Conservation (phyloP, 2,113 vertebrate species). For the Brachypteracias leptosomus region DNA sequence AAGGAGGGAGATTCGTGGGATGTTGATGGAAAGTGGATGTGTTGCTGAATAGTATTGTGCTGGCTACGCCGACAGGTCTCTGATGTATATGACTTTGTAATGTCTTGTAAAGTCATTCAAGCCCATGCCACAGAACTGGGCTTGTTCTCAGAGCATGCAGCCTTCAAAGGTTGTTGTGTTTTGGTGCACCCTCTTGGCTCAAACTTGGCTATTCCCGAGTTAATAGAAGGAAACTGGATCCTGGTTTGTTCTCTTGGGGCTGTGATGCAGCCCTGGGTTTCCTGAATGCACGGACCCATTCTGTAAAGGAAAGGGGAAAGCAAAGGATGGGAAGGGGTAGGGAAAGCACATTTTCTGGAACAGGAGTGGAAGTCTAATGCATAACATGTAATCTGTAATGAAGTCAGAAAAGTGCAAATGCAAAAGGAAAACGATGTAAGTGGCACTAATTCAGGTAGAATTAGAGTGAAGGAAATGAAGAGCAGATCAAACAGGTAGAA, state of each 20-base stretch:
- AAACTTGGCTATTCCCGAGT: neutral
- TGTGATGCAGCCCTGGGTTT: accelerated
- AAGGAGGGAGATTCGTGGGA: neutral
- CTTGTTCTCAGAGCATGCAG: neutral
- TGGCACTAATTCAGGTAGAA: neutral
- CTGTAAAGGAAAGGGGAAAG: neutral
- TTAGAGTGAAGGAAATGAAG: neutral
- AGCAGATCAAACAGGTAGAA: neutral
- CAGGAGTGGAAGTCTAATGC: neutral
- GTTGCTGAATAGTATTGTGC: neutral
- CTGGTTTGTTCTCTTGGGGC: neutral
- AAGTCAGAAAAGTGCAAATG: neutral
- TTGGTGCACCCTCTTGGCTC: neutral
- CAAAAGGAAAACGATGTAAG: neutral
- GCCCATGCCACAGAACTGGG: neutral
- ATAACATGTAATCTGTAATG: neutral
- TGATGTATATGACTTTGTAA: neutral
- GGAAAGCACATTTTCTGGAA: neutral
- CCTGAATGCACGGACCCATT: accelerated
- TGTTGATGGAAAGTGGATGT: neutral
- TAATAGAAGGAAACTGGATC: neutral
- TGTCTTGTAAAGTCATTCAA: neutral
- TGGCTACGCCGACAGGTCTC: neutral
- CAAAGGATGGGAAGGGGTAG: neutral
- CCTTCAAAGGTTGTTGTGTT: neutral